Evolutionary conservation across 2,888 invertebrate species (phyloP), one percentile per base, ranked within the genome.

Genomic region (Euplexia lucipara): DNA sequence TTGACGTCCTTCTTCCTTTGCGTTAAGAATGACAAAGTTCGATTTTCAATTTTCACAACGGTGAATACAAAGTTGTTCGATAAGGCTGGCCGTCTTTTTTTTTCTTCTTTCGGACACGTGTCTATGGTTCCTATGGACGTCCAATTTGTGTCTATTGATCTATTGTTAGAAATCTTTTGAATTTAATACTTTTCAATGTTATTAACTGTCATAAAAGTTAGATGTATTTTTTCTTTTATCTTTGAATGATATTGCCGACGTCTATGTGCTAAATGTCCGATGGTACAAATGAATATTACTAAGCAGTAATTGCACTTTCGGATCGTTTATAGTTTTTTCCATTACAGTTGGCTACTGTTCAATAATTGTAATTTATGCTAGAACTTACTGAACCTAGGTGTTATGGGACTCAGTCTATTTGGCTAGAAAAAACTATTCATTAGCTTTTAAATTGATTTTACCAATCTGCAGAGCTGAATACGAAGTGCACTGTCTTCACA

Each of bases 121-220:
- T 93, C 91, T 90, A 91, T 89, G 89, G 89, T 91, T 91, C 92
- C 91, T 91, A 91, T 89, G 90, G 89, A 76, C 83, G 83, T 92
- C 84, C 90, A 93, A 94, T 94, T 94, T 93, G 93, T 91, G 91
- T 83, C 90, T 86, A 91, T 94, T 92, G 90, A 91, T 87, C 75
- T 81, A 86, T 90, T 91, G 90, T 91, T 83, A 66, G 59, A 60
- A 77, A 82, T 83, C 76, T 83, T 83, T 82, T 62, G 78, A 86
- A 88, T 90, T 75, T 79, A 80, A 72, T 82, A 80, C 75, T 65
- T 75, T 78, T 70, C 57, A 80, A 86, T 85, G 56, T 70, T 83
- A 78, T 83, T 80, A 76, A 59, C 72, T 77, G 51, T 79, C 70
- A 79, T 73, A 73, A 68, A 75, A 66, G 70, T 42, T 65, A 37